Conservation (phyloP, 2,113 vertebrate species). For the Macroglossus sobrinus region DNA sequence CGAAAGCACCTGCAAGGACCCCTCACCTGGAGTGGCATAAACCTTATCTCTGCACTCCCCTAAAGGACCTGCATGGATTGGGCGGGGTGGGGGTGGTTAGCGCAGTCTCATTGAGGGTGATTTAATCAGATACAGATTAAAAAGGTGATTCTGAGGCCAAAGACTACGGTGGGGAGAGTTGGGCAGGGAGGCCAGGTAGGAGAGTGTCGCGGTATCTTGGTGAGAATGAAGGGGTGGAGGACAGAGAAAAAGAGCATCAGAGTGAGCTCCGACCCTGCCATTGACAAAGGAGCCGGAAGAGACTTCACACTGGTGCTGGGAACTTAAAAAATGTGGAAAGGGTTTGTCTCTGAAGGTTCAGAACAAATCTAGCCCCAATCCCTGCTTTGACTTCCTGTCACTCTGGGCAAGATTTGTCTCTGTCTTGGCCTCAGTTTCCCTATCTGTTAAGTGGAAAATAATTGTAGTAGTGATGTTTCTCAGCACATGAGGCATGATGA, state of each 20-base stretch:
- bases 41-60: not conserved
- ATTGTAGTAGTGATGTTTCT: not conserved
- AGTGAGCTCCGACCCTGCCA: not conserved
- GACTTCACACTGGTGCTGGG: not conserved
- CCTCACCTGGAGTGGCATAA: not conserved
- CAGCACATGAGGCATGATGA: not conserved
- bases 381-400: not conserved
- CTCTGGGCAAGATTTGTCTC: not conserved
- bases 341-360: not conserved
- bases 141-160: not conserved
- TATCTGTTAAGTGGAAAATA: not conserved
- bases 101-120: not conserved
- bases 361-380: not conserved
- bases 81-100: not conserved
- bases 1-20: not conserved
- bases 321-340: not conserved
- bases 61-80: not conserved
- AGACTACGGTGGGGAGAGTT: not conserved
- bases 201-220: accelerated
- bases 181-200: not conserved
- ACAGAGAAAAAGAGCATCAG: not conserved
- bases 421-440: not conserved
- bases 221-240: not conserved
- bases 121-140: not conserved
- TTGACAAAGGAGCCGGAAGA: not conserved